Base-by-base conservation (phyloP, 1,140 invertebrate species). In the Sitodiplosis mosellana region DNA sequence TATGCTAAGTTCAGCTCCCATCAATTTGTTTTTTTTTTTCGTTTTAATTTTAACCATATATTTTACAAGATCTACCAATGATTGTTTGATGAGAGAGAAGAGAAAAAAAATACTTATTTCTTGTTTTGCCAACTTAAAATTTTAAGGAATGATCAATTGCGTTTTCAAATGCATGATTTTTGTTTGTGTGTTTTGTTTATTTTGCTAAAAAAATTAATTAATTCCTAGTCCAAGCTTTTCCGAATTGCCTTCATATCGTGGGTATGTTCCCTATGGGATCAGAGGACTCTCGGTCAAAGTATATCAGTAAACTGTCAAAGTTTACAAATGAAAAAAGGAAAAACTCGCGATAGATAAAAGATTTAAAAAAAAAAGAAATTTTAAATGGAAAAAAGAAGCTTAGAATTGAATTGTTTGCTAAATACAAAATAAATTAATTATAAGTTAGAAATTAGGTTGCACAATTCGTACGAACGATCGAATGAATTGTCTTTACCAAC, bases 281-380 rank as follows among this genome's bases (percentile, higher is more conserved):
- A 27, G 27, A 27, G 10, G 27, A 27, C 3, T 46, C 45, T n/a
- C n/a, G n/a, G 44, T 22, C 37, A 51, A 36, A 50, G 47, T 38
- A 21, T 17, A 37, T 43, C 15, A 38, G n/a, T 46, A 33, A 15
- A 36, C 46, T 34, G 46, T 48, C 46, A 46, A 46, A 47, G 47
- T 48, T 14, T 36, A 47, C 37, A n/a, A 36, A 44, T 44, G 45
- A 51, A 41, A 45, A 34, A 37, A 37, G 17, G 14, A 37, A 20
- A 36, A 34, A 37, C 22, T 20, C 36, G 38, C n/a, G 18, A 40
- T 40, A 15, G 18, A 40, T 3, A 40, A 36, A 11, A 11, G 34
- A 36, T 36, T 36, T 15, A 40, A 19, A 40, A 3, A 15, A 40
- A 40, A 40, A 15, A n/a, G n/a, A 36, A 11, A 11, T n/a, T 36